A percentile compares a stretch with the other conserved stretches of the same genome.
These are phyloP conservation scores for Myripristis murdjan DNA, from an alignment of 2,797 vertebrate genomes.

Conservation along the genomic window DNA sequence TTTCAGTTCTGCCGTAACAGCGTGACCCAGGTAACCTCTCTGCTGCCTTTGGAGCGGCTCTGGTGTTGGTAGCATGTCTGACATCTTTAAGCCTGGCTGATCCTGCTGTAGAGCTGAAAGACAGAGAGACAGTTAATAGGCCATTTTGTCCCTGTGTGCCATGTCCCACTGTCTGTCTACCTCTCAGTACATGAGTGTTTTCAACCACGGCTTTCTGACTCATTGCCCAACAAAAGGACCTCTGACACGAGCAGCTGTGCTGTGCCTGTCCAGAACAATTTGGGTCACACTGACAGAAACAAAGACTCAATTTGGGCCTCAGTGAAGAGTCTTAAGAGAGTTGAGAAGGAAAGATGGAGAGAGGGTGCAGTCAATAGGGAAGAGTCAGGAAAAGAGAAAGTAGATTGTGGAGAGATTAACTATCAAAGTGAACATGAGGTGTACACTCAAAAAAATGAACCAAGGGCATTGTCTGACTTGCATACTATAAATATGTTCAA, in stretches of 20 bases:
- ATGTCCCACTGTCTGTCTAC: not conserved
- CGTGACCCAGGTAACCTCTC: slow-evolving; percentile 18
- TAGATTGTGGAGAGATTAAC: slow-evolving; percentile 47
- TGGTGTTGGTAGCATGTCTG: slow-evolving; percentile 28
- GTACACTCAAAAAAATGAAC: no score
- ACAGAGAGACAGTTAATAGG: not conserved
- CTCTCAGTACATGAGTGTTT: slow-evolving; percentile 1
- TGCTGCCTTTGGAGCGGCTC: not conserved
- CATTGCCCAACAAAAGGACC: slow-evolving; percentile 1
- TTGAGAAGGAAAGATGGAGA: slow-evolving; percentile 15
- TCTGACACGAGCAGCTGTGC: not conserved
- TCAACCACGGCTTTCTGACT: not conserved
- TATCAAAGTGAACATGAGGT: slow-evolving; percentile 57
- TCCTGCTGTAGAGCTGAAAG: slow-evolving; percentile 8
- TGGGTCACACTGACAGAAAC: slow-evolving; percentile 11
- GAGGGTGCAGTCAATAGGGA: not conserved
- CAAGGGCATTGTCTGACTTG: no score
- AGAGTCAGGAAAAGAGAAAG: slow-evolving; percentile 45
- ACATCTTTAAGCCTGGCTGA: slow-evolving; percentile 39
- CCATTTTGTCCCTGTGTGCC: slow-evolving; percentile 1
- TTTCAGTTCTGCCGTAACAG: not conserved
- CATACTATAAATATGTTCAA: no score
- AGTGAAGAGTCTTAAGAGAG: slow-evolving; percentile 32
- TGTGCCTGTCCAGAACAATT: slow-evolving; percentile 3
- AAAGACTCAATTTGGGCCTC: slow-evolving; percentile 23